These are phyloP conservation scores for Diorhabda elongata DNA, from an alignment of 1,140 invertebrate genomes.

Conservation along the genomic window DNA sequence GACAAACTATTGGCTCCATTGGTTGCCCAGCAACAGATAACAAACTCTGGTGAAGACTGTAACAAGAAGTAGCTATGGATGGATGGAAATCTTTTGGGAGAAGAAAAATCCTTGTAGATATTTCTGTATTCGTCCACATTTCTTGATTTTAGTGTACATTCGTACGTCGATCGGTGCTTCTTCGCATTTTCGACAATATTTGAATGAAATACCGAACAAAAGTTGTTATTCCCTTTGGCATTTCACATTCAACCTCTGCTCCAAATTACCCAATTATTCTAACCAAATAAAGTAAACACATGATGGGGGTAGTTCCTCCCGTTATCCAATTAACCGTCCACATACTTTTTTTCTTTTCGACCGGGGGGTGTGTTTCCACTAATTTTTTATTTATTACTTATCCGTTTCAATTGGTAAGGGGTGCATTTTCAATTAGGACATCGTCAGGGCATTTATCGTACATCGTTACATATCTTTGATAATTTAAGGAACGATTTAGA, in stretches of 20 bases:
- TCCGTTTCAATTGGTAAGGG: slow-evolving; percentile 1
- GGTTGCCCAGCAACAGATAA: too few relatives aligned
- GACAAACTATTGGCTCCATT: too few relatives aligned
- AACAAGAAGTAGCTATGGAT: too few relatives aligned
- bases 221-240: too few relatives aligned
- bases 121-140: too few relatives aligned
- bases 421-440: background rate
- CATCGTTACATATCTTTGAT: background rate
- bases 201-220: too few relatives aligned
- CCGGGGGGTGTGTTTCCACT: background rate
- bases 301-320: background rate
- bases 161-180: too few relatives aligned
- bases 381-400: background rate
- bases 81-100: too few relatives aligned
- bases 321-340: background rate
- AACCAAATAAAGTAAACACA: background rate
- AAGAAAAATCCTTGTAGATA: too few relatives aligned
- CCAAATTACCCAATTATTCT: background rate
- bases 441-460: background rate
- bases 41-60: too few relatives aligned
- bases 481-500: slow-evolving; percentile 2
- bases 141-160: too few relatives aligned
- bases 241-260: background rate
- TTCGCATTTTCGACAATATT: too few relatives aligned
- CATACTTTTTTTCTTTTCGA: background rate